Base-by-base conservation (phyloP, 1,140 invertebrate genomes). In the Ceratina australensis region DNA sequence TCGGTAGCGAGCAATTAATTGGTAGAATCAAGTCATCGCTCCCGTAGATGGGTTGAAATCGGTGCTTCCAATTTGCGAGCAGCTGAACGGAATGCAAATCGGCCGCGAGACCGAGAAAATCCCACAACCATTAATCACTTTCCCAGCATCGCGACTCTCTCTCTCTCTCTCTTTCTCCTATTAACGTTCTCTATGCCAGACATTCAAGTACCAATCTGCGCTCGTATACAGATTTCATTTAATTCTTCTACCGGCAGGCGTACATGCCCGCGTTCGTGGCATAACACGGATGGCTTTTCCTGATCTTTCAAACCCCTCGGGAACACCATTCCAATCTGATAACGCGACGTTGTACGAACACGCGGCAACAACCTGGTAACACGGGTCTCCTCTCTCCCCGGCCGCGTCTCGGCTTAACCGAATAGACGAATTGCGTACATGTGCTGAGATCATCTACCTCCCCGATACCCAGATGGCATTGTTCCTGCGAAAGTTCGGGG, bases 251-350 rank as follows among this genome's bases (percentile, higher is more conserved):
- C 50, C 66, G 56, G 47, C 63, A 22, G 42, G 59, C n/a, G 8
- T 71, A 47, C 47, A 54, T 13, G 4, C 49, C 28, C 54, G 28
- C 54, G 57, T 78, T 28, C 59, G 80, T 59, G 15, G 13, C 60
- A 64, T 64, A 49, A 54, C 67, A 42, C 13, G n/a, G 22, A 24
- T 71, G 66, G 72, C 69, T 74, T 81, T 71, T 76, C 79, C 72
- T 60, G 76, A 82, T 69, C 75, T 72, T 59, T 22, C 68, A 71
- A 47, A 69, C 26, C 79, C 75, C 57, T 68, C 50, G 75, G 72
- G 82, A 84, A 74, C 71, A 60, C 64, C 73, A 69, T 81, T 84
- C 79, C 82, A 76, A 89, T 88, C 88, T 83, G 86, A 88, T 87
- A 87, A 86, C 83, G 72, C 74, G 78, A 81, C 84, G 73, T 82